Evolutionary conservation across 2,113 vertebrate genomes (phyloP).

Genomic region (Chlorodrepanis virens): DNA sequence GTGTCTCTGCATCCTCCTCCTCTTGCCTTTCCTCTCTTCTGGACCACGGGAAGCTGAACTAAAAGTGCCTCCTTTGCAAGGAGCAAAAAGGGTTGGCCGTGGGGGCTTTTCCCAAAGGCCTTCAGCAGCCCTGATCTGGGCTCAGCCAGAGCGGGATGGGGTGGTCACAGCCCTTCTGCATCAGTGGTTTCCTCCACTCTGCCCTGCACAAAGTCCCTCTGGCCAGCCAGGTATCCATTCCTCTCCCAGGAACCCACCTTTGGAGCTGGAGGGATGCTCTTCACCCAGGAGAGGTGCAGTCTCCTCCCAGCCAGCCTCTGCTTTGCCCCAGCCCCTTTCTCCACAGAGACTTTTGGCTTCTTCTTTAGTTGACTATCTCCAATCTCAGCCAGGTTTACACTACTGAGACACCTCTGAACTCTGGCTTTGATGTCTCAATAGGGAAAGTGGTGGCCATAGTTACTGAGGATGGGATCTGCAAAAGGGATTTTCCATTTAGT

Average conservation of each 20-base stretch:
- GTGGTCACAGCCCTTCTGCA: background rate
- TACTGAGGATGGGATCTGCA: slow-evolving; percentile 15
- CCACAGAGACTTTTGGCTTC: background rate
- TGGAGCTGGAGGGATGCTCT: background rate
- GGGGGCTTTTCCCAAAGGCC: background rate
- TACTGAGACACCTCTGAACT: background rate
- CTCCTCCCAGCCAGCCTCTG: background rate
- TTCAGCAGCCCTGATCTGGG: background rate
- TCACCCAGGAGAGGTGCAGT: background rate
- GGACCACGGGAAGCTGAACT: background rate
- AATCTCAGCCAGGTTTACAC: slow-evolving; percentile 12
- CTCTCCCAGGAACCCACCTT: background rate
- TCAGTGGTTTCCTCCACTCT: background rate
- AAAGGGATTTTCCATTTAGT: slow-evolving; percentile 52
- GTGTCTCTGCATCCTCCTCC: background rate
- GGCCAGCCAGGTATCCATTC: background rate
- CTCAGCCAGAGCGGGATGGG: background rate
- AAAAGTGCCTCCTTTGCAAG: background rate
- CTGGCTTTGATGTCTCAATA: background rate
- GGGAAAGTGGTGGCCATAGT: background rate
- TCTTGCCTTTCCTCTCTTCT: background rate
- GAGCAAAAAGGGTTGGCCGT: background rate
- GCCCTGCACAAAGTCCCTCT: fast-evolving
- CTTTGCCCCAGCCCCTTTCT: background rate
- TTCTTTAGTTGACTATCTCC: background rate